These are phyloP conservation scores for Matsumyia berberina DNA, from an alignment of 2,888 invertebrate genomes.

Conservation along the genomic window DNA sequence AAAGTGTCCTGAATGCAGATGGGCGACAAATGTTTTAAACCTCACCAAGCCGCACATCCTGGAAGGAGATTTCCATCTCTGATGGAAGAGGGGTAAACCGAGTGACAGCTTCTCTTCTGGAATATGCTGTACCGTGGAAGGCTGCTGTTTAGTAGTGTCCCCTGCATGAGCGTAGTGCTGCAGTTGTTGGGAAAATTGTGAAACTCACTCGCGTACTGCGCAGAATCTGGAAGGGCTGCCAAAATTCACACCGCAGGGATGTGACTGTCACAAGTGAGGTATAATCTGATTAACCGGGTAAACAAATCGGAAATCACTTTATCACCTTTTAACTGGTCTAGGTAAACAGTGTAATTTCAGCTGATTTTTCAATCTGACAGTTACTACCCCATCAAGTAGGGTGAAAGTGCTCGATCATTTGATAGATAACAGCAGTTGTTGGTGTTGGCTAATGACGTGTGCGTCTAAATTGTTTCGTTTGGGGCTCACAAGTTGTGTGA, in stretches of 20 bases:
- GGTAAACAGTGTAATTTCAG: conserved; percentile 30
- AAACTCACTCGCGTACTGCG: conserved; percentile 38
- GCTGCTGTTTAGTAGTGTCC: conserved; percentile 24
- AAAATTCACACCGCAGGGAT: conserved; percentile 62
- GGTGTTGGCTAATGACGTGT: conserved; percentile 48
- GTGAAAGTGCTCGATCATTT: conserved; percentile 71
- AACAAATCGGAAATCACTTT: conserved; percentile 64
- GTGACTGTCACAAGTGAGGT: conserved; percentile 70
- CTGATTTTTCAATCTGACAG: conserved; percentile 48
- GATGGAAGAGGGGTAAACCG: conserved; percentile 21
- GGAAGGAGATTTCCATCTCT: conserved; percentile 46
- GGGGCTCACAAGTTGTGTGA: conserved; percentile 20
- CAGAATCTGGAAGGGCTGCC: conserved; percentile 54
- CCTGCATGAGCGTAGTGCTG: conserved; percentile 28
- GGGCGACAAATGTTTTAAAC: conserved; percentile 72
- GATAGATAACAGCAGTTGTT: conserved; percentile 63
- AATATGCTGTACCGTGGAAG: conserved; percentile 47
- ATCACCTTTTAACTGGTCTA: conserved; percentile 49
- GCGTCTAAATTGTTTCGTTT: conserved; percentile 45
- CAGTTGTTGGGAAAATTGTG: conserved; percentile 51
- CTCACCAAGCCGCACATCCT: conserved; percentile 44
- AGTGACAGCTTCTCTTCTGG: conserved; percentile 64
- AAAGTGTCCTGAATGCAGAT: conserved; percentile 75
- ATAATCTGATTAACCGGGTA: conserved; percentile 61
- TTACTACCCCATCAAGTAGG: conserved; percentile 65